A percentile compares a stretch with the other conserved stretches of the same genome.
These are phyloP conservation scores for Stercorarius parasiticus DNA, from an alignment of 2,113 vertebrate species.

Conservation along the genomic window DNA sequence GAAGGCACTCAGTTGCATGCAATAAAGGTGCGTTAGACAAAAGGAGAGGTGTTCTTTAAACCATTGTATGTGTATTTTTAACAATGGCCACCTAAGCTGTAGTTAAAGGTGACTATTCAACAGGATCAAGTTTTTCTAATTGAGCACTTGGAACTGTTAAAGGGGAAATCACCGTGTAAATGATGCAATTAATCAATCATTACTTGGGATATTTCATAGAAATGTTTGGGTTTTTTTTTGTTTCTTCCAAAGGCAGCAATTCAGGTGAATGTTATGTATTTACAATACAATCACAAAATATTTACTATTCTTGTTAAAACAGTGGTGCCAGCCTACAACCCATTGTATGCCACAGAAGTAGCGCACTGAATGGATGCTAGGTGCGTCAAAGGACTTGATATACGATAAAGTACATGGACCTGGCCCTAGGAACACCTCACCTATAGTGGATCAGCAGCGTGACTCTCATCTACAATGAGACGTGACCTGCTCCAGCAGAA, in stretches of 20 bases:
- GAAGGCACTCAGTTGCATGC: not conserved
- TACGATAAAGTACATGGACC: not conserved
- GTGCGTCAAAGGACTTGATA: accelerated
- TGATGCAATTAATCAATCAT: not conserved
- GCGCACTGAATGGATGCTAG: accelerated
- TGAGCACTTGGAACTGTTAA: not conserved
- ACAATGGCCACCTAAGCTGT: not conserved
- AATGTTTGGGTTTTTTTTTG: not conserved
- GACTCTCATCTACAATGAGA: not conserved
- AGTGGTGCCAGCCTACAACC: not conserved
- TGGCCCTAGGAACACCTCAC: not conserved
- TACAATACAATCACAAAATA: not conserved
- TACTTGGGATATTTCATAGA: not conserved
- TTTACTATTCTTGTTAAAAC: not conserved
- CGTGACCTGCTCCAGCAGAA: not conserved
- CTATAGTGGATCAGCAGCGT: accelerated
- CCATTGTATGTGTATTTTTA: not conserved
- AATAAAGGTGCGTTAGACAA: not conserved
- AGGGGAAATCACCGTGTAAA: not conserved
- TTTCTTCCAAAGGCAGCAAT: not conserved
- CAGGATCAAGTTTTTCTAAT: not conserved
- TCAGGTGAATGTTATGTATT: not conserved
- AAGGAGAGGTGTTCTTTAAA: not conserved
- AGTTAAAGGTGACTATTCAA: not conserved
- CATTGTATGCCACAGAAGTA: not conserved